Percentiles rank a stretch among this genome's conserved stretches.
phyloP scores from a whole-genome alignment of 2,888 invertebrate genomes.

The Timandra comae region DNA sequence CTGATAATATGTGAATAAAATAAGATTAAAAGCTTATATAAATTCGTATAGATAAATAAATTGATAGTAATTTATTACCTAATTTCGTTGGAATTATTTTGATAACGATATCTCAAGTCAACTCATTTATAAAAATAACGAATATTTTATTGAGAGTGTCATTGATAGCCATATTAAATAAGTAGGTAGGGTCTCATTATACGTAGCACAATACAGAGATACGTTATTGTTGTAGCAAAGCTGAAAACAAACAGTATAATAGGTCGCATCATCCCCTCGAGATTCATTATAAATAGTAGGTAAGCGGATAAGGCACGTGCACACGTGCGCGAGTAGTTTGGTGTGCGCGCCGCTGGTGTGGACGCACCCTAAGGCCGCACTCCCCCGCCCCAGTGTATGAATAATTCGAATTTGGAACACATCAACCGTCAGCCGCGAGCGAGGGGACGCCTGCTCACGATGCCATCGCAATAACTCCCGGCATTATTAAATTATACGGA shows the following conservation, averaged over 20 bases:
- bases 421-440: constrained; percentile 23
- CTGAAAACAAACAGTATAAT: constrained; percentile 22
- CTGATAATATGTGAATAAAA: too few relatives aligned
- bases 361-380: constrained; percentile 54
- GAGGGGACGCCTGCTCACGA: constrained; percentile 17
- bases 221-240: constrained; percentile 13
- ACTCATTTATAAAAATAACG: too few relatives aligned
- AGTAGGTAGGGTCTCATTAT: too few relatives aligned
- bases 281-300: constrained; percentile 62
- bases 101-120: too few relatives aligned
- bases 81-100: too few relatives aligned
- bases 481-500: constrained; percentile 70
- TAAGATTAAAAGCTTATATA: too few relatives aligned
- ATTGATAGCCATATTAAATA: too few relatives aligned
- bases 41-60: too few relatives aligned
- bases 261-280: constrained; percentile 22
- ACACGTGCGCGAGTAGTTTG: constrained; percentile 44
- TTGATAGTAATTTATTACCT: too few relatives aligned
- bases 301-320: constrained; percentile 69
- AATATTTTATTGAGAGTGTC: too few relatives aligned
- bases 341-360: constrained; percentile 39
- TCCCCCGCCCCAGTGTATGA: constrained; percentile 59
- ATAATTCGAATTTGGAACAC: constrained; percentile 61
- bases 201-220: too few relatives aligned
- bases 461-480: constrained; percentile 56